phyloP scores from a whole-genome alignment of 2,113 vertebrate genomes.

The Ceyx melanurus region DNA sequence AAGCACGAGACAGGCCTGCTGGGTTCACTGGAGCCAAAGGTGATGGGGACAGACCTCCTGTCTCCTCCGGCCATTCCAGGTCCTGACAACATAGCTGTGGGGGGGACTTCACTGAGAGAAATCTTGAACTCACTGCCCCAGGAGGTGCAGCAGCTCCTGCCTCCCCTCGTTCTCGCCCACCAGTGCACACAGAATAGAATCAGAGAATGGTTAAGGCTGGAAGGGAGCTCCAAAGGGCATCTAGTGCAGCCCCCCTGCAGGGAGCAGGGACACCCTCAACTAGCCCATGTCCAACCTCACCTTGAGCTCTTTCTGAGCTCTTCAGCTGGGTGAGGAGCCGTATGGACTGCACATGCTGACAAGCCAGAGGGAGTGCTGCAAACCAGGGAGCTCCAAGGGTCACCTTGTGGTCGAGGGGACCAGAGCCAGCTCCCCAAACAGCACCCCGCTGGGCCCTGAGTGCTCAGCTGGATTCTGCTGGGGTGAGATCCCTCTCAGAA shows the following conservation, averaged over 20 bases:
- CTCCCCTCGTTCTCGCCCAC: neutral
- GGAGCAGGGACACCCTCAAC: too few relatives aligned
- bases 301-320: neutral
- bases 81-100: neutral
- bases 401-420: neutral
- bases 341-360: neutral
- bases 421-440: neutral
- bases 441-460: rapidly evolving
- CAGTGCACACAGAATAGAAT: neutral
- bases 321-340: rapidly evolving
- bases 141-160: neutral
- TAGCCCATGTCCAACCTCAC: too few relatives aligned
- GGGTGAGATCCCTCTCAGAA: neutral
- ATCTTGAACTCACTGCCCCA: neutral
- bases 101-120: neutral
- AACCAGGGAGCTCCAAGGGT: neutral
- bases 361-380: neutral
- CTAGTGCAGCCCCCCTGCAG: too few relatives aligned
- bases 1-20: neutral
- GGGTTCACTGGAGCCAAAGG: rapidly evolving
- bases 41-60: neutral
- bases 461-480: neutral
- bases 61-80: neutral
- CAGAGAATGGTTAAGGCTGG: too few relatives aligned
- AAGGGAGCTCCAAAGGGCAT: too few relatives aligned